These are phyloP conservation scores for Argyra leucocephala DNA, from an alignment of 2,888 invertebrate genomes.

Conservation along the genomic window DNA sequence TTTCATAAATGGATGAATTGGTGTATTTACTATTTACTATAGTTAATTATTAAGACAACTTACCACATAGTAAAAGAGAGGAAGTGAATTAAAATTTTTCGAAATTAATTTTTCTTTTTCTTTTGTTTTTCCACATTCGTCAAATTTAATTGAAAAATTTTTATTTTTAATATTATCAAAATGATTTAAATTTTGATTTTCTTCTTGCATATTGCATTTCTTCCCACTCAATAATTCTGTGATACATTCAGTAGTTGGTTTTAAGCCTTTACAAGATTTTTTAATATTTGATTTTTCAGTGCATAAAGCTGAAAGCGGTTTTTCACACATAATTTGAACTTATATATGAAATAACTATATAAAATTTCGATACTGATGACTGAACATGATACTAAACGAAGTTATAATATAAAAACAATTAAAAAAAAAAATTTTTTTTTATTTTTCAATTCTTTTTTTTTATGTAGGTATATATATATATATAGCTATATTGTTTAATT, in stretches of 20 bases:
- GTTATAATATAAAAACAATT: not conserved
- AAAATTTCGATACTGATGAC: constrained; percentile 2
- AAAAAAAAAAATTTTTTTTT: not conserved
- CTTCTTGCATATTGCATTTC: constrained; percentile 6
- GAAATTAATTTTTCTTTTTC: constrained; percentile 4
- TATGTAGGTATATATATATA: too few relatives aligned
- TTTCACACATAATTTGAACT: constrained; percentile 6
- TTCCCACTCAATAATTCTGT: constrained; percentile 1
- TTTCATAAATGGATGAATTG: too few relatives aligned
- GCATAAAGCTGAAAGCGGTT: constrained; percentile 6
- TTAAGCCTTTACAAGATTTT: constrained; percentile 6
- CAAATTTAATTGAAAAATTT: not conserved
- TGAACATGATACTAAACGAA: not conserved
- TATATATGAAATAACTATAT: not conserved
- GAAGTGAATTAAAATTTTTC: constrained; percentile 2
- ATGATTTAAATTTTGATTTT: constrained; percentile 1
- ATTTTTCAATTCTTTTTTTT: too few relatives aligned
- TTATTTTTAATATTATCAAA: constrained; percentile 1
- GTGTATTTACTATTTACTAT: too few relatives aligned
- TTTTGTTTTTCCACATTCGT: not conserved
- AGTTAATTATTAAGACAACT: too few relatives aligned
- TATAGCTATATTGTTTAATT: too few relatives aligned
- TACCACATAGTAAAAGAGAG: constrained; percentile 3
- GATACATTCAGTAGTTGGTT: not conserved
- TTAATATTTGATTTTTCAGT: constrained; percentile 6